These are phyloP conservation scores for Rhopalosiphum maidis DNA, from an alignment of 1,140 invertebrate species.

Conservation along the genomic window DNA sequence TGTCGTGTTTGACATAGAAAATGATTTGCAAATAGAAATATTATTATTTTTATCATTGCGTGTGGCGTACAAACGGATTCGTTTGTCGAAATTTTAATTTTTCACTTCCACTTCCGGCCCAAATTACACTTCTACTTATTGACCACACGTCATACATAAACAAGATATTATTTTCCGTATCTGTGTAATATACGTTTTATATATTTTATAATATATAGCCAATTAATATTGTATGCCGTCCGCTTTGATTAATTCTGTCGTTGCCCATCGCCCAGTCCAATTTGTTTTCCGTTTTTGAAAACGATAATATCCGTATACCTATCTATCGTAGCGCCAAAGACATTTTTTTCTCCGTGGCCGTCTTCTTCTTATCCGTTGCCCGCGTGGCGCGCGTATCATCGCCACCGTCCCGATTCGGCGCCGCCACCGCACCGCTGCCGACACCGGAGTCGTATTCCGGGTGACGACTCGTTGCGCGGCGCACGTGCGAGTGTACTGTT, in stretches of 20 bases:
- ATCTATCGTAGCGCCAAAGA: background rate
- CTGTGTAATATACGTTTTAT: no score
- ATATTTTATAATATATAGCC: no score
- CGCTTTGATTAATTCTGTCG: no score
- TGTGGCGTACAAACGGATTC: background rate
- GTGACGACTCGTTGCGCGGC: background rate
- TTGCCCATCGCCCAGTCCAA: background rate
- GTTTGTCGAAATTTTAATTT: background rate
- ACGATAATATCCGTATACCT: background rate
- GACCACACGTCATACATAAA: no score
- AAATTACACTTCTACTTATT: no score
- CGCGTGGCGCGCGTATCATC: background rate
- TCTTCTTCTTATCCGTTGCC: background rate
- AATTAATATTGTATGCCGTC: no score
- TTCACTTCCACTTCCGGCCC: background rate
- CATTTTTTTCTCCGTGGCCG: background rate
- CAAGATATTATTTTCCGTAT: no score
- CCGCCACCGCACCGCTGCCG: background rate
- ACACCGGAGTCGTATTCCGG: background rate
- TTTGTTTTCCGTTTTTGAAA: background rate
- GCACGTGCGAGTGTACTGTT: background rate
- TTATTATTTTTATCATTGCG: no score
- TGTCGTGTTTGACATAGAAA: no score
- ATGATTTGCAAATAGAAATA: no score
- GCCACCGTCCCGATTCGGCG: background rate